Percentiles rank a stretch among this genome's conserved stretches.
Evolutionary conservation across 1,140 invertebrate genomes (phyloP).

Genomic region (Achroia grisella): DNA sequence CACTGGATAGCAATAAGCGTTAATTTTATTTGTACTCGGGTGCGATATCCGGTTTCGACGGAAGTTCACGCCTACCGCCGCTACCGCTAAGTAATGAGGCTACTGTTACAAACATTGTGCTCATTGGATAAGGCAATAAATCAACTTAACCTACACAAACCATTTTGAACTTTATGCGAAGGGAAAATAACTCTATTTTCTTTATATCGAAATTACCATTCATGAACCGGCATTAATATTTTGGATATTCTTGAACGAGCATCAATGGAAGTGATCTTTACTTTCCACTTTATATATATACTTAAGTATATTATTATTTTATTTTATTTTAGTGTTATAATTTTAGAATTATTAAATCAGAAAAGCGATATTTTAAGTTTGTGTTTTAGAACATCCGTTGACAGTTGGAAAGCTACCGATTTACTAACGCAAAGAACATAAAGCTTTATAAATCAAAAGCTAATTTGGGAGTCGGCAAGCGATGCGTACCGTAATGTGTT

Average conservation of each 20-base stretch:
- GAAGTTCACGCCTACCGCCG: conserved; percentile 53
- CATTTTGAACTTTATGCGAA: conserved; percentile 4
- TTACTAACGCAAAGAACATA: conserved; percentile 22
- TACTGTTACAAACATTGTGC: conserved; percentile 33
- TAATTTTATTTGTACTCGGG: conserved; percentile 58
- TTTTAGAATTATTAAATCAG: no score
- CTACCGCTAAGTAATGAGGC: conserved; percentile 63
- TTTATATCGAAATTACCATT: no score
- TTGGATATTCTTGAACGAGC: no score
- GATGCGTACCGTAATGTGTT: conserved; percentile 64
- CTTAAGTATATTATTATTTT: no score
- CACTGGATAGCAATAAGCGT: conserved; percentile 30
- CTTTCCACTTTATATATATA: no score
- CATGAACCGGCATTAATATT: no score
- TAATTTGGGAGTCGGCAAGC: conserved; percentile 52
- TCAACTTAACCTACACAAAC: conserved; percentile 4
- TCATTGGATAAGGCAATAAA: conserved; percentile 17
- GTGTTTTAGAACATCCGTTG: not conserved
- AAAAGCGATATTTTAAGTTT: no score
- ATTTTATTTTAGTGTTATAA: no score
- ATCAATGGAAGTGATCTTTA: no score
- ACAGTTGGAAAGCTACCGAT: not conserved
- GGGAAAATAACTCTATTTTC: no score
- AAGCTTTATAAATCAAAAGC: conserved; percentile 60
- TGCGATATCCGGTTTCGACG: conserved; percentile 54